Conservation (phyloP, 2,113 vertebrate genomes). For the Brachirus orientalis region DNA sequence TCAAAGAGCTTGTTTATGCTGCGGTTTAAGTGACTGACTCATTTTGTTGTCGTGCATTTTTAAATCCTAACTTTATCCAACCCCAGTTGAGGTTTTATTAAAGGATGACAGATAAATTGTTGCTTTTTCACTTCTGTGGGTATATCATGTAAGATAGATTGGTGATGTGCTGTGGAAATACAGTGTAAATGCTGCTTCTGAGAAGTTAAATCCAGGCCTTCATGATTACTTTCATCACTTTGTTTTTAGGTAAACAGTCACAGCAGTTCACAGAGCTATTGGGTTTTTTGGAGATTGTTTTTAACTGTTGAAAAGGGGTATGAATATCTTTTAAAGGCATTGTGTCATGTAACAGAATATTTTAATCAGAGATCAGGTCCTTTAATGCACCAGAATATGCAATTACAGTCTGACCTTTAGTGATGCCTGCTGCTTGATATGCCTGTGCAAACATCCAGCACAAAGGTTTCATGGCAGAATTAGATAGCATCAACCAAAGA, state of each 20-base stretch:
- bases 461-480: slow-evolving; percentile 3
- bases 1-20: slow-evolving; percentile 73
- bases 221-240: background rate
- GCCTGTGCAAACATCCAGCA: slow-evolving; percentile 4
- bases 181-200: slow-evolving; percentile 4
- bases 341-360: slow-evolving; percentile 1
- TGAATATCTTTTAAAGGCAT: slow-evolving; percentile 17
- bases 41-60: slow-evolving; percentile 44
- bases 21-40: slow-evolving; percentile 68
- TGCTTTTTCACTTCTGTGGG: background rate
- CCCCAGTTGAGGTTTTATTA: background rate
- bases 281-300: background rate
- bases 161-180: no score
- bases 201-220: background rate
- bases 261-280: background rate
- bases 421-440: no score
- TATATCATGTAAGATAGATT: no score
- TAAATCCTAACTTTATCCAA: slow-evolving; percentile 42
- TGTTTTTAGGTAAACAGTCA: slow-evolving; percentile 7
- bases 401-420: slow-evolving; percentile 15
- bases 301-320: slow-evolving; percentile 16
- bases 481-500: slow-evolving; percentile 14
- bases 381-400: slow-evolving; percentile 18
- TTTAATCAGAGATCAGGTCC: slow-evolving; percentile 20
- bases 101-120: background rate